Evolutionary conservation across 2,113 vertebrate genomes (phyloP).

Genomic region (Burhinus bistriatus): DNA sequence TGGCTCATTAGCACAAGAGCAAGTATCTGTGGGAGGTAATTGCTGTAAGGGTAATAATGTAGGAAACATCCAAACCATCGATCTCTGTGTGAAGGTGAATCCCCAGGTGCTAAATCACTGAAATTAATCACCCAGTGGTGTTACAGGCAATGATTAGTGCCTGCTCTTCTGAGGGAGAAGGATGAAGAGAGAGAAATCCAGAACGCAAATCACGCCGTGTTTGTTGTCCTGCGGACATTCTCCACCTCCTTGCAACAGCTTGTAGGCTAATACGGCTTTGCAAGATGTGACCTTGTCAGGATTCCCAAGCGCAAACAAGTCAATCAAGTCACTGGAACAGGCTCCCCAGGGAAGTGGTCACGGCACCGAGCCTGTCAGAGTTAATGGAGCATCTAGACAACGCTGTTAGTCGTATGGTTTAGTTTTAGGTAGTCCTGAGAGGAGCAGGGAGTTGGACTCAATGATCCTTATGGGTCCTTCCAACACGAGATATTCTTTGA

Average conservation of each 20-base stretch:
- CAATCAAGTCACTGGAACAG: background rate
- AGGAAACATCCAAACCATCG: constrained; percentile 51
- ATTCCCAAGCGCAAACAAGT: background rate
- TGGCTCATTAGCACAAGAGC: constrained; percentile 41
- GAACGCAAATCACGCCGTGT: accelerated
- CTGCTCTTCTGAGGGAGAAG: background rate
- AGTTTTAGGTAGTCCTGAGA: background rate
- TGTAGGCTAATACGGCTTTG: background rate
- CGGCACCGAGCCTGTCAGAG: background rate
- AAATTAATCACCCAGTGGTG: constrained; percentile 50
- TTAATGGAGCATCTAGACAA: background rate
- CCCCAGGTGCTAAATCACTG: constrained; percentile 50
- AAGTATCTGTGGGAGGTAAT: constrained; percentile 51
- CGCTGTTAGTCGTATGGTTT: background rate
- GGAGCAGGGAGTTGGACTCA: background rate
- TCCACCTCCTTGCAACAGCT: background rate
- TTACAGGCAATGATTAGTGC: constrained; percentile 31
- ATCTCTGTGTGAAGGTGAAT: constrained; percentile 54
- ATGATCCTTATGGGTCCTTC: background rate
- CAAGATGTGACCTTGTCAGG: background rate
- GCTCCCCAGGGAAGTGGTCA: background rate
- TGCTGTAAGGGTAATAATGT: constrained; percentile 38
- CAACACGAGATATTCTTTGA: background rate
- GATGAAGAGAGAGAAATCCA: background rate
- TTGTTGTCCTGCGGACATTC: background rate